A percentile compares a stretch with the other conserved stretches of the same genome.
Evolutionary conservation across 1,140 invertebrate species (phyloP).

Genomic region (Hycleus phaleratus): DNA sequence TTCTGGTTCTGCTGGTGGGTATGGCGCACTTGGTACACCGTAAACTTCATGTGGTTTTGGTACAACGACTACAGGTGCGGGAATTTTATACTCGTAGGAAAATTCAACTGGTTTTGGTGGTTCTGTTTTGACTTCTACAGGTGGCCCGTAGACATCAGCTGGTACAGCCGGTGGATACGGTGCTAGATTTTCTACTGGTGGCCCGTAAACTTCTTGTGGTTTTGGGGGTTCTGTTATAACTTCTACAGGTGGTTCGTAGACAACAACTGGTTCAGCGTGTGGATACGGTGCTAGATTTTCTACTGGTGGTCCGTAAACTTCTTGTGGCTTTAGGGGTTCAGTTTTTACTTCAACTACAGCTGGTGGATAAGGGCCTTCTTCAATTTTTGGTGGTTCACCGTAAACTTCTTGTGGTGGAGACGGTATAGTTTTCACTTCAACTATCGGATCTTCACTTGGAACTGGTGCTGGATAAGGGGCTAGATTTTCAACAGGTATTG

Average conservation of each 20-base stretch:
- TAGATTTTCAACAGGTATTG: neutral
- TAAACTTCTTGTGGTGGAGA: no score
- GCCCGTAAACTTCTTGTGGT: neutral
- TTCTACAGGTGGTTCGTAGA: conserved; percentile 2
- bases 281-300: no score
- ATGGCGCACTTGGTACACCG: neutral
- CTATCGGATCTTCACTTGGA: neutral
- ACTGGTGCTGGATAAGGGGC: neutral
- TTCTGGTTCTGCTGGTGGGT: neutral
- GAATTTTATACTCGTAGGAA: neutral
- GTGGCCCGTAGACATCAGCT: neutral
- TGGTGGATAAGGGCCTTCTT: neutral
- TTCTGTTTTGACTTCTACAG: neutral
- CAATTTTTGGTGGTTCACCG: no score
- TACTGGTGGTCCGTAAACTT: neutral
- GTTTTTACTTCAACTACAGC: neutral
- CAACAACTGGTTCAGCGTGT: neutral
- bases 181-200: neutral
- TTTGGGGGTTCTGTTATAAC: neutral
- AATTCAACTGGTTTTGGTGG: neutral
- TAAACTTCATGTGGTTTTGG: neutral
- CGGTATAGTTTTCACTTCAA: neutral
- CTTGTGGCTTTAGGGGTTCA: neutral
- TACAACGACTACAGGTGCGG: neutral
- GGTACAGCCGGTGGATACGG: neutral